Evolutionary conservation across 1,140 invertebrate species (phyloP), one percentile per base, ranked within the genome.

Genomic region (Drosophila truncata): DNA sequence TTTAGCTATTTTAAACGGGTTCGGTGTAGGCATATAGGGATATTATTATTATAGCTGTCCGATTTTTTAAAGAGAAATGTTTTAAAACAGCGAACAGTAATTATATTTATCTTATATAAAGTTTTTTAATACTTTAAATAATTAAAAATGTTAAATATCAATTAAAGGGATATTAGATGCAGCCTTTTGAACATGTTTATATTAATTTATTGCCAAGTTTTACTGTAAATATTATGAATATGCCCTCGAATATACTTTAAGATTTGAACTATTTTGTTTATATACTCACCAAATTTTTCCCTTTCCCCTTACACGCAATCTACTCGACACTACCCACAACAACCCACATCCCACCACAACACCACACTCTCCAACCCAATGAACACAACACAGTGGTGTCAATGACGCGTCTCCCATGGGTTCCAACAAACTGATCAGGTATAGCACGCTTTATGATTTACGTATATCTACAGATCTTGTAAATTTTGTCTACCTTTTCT

Each of bases 351-450:
- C 80, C 23, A 78, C 37, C 79, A 58, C 62, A 63, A 66, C 63
- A 52, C 55, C 60, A 78, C 46, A 73, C 46, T 49, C 69, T 78
- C 77, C 60, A 79, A 71, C 25, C 74, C 69, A 76, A 79, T 42
- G 50, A 78, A 77, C 70, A 79, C 70, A 79, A 84, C 85, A 91
- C 85, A 91, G 86, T 90, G 92, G 83, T 93, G 80, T 81, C 66
- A 93, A 66, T 91, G 91, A 93, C 82, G 80, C 78, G 59, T 85
- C 85, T 76, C 78, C 91, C 63, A 80, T 93, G 91, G 91, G 90
- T 91, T 84, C 91, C 80, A 93, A 93, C 90, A 93, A 92, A 80
- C 80, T 93, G 78, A 93, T 93, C 91, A 93, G 92, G 92, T 93
- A 93, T 78, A 92, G 87, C 91, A 92, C 88, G 82, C 82, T 81